These are phyloP conservation scores for Drosophila birchii DNA, from an alignment of 2,888 invertebrate genomes.

Conservation along the genomic window DNA sequence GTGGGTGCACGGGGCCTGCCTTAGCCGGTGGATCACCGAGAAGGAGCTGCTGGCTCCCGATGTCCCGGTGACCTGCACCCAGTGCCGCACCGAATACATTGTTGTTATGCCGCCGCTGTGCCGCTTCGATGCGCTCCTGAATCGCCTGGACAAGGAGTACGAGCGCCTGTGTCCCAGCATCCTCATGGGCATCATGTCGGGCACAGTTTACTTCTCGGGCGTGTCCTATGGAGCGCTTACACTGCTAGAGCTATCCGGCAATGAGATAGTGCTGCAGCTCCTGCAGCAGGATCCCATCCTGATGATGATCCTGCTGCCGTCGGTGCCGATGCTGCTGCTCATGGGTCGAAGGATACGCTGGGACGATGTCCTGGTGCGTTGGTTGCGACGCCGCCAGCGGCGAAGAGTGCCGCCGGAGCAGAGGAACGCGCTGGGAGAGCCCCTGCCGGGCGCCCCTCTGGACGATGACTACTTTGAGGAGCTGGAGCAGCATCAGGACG, in stretches of 20 bases:
- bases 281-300: slow-evolving; percentile 55
- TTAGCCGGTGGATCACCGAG: slow-evolving; percentile 65
- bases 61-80: slow-evolving; percentile 50
- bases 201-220: slow-evolving; percentile 55
- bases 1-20: slow-evolving; percentile 69
- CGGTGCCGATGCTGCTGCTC: slow-evolving; percentile 52
- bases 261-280: slow-evolving; percentile 39
- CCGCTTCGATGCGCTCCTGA: slow-evolving; percentile 53
- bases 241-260: slow-evolving; percentile 54
- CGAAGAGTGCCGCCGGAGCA: slow-evolving; percentile 31
- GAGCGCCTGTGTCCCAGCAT: slow-evolving; percentile 50
- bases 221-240: slow-evolving; percentile 58
- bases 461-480: slow-evolving; percentile 58
- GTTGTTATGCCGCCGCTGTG: slow-evolving; percentile 52
- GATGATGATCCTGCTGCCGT: slow-evolving; percentile 59
- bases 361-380: slow-evolving; percentile 52
- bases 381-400: slow-evolving; percentile 45
- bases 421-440: slow-evolving; percentile 30
- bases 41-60: slow-evolving; percentile 46
- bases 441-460: slow-evolving; percentile 62
- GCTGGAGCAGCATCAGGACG: slow-evolving; percentile 33
- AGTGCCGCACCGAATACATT: slow-evolving; percentile 62
- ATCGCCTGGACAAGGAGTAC: slow-evolving; percentile 48
- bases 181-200: slow-evolving; percentile 51
- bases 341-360: slow-evolving; percentile 52